Conservation (phyloP, 2,797 vertebrate genomes). For the Phoeniculus purpureus region DNA sequence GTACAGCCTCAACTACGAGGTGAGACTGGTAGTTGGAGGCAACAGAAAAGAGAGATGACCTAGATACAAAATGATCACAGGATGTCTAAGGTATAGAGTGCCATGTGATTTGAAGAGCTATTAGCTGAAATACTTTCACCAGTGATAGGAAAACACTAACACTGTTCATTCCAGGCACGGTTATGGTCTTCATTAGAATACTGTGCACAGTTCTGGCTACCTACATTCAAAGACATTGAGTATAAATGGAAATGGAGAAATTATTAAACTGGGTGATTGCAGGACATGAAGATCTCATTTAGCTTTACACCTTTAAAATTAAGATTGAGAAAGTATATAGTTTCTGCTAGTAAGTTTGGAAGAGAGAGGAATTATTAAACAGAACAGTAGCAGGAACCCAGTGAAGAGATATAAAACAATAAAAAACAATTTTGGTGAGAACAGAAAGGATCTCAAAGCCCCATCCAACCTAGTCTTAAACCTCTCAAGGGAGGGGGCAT, state of each 20-base stretch:
- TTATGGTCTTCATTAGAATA: neutral
- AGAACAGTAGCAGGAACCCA: accelerated
- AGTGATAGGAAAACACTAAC: neutral
- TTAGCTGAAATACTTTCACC: neutral
- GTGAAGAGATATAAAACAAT: neutral
- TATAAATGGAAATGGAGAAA: neutral
- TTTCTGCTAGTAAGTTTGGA: neutral
- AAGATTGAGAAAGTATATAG: neutral
- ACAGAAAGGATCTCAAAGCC: neutral
- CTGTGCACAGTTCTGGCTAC: neutral
- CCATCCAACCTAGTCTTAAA: too few species aligned
- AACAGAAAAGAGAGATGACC: neutral
- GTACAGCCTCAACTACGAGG: neutral
- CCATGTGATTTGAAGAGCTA: neutral
- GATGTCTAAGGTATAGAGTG: neutral
- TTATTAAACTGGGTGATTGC: neutral
- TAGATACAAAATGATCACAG: neutral
- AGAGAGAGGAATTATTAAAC: neutral
- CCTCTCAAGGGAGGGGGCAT: too few species aligned
- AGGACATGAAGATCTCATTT: neutral
- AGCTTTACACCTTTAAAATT: neutral
- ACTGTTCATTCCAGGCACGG: accelerated
- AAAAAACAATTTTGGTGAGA: neutral
- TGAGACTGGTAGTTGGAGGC: neutral
- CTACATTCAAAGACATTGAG: neutral